Percentiles rank a stretch among this genome's conserved stretches.
phyloP scores from a whole-genome alignment of 2,113 vertebrate species.

The Pogona vitticeps region DNA sequence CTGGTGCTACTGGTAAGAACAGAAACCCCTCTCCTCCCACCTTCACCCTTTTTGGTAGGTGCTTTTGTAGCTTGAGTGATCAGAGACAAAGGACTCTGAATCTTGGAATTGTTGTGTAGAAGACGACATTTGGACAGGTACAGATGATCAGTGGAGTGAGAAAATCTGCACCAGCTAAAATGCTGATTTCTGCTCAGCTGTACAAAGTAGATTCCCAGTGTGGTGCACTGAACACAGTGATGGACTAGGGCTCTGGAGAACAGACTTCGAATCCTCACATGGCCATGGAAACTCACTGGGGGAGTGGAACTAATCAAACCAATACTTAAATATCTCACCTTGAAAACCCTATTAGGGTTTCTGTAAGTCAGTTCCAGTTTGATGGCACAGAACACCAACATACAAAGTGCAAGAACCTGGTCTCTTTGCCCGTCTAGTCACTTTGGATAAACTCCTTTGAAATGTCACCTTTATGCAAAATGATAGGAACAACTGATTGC shows the following conservation, averaged over 20 bases:
- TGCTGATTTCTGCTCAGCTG: neutral
- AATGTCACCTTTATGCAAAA: neutral
- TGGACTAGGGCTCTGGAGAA: no score
- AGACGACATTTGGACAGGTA: neutral
- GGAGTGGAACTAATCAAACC: no score
- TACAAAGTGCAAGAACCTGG: neutral
- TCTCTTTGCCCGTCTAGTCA: neutral
- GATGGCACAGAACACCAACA: no score
- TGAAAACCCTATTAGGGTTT: no score
- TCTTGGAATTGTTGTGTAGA: neutral
- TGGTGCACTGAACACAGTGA: no score
- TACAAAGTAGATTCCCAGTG: neutral
- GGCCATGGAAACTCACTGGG: no score
- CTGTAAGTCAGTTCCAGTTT: no score
- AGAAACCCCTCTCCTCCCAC: neutral
- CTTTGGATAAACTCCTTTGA: neutral
- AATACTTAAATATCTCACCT: no score
- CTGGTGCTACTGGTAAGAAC: slow-evolving; percentile 93
- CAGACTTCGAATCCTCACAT: no score
- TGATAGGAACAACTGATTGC: neutral
- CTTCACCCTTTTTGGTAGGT: neutral
- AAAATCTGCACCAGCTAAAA: neutral
- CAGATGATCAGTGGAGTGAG: no score
- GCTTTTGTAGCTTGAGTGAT: neutral
- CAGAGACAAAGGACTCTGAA: neutral